phyloP scores from a whole-genome alignment of 2,113 vertebrate genomes.

The Cyprinodon brontotheroides region DNA sequence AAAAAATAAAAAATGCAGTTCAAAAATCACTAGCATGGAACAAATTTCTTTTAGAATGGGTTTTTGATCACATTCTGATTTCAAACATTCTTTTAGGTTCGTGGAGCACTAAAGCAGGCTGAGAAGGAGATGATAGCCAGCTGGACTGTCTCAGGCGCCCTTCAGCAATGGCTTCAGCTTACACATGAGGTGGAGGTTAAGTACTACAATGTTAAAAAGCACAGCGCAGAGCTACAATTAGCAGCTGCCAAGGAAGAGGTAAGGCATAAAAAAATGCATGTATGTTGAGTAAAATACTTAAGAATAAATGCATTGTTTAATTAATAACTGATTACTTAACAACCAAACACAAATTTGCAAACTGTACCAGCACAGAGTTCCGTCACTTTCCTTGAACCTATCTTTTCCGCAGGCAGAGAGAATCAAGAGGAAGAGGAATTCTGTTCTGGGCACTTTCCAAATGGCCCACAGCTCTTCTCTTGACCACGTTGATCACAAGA shows the following conservation, averaged over 20 bases:
- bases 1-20: too few species aligned
- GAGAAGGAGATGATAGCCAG: constrained; percentile 76
- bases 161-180: constrained; percentile 96
- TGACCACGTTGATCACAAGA: constrained; percentile 97
- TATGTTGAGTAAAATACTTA: background rate
- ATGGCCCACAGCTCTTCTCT: constrained; percentile 96
- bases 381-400: background rate
- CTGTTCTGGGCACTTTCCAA: constrained; percentile 93
- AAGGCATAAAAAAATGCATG: constrained; percentile 31
- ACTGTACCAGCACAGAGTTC: too few species aligned
- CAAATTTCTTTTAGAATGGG: background rate
- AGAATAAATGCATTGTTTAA: background rate
- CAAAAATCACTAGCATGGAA: too few species aligned
- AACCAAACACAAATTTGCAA: background rate
- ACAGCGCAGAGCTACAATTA: constrained; percentile 92
- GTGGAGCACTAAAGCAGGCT: constrained; percentile 75
- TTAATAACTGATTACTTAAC: background rate
- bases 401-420: constrained; percentile 87
- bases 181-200: constrained; percentile 97
- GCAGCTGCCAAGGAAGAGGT: constrained; percentile 93
- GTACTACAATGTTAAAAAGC: constrained; percentile 95
- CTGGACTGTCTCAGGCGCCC: constrained; percentile 82
- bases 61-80: background rate
- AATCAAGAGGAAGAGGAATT: constrained; percentile 96
- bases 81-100: constrained; percentile 57